These are phyloP conservation scores for Machimus atricapillus DNA, from an alignment of 2,888 invertebrate genomes.

Conservation along the genomic window DNA sequence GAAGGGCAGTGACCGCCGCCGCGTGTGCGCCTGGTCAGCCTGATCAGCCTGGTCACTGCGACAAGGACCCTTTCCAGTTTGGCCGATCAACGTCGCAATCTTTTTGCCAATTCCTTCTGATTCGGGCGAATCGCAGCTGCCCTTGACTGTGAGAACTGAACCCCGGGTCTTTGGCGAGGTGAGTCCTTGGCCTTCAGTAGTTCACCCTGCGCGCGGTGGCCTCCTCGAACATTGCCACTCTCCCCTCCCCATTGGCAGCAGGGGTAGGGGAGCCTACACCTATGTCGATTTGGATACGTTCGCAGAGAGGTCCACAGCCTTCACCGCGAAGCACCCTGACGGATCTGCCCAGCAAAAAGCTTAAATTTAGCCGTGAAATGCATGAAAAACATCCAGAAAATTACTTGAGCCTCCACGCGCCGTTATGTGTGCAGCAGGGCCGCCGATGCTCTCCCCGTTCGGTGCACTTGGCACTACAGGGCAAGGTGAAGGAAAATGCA, in stretches of 20 bases:
- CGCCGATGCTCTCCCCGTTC: neutral
- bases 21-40: neutral
- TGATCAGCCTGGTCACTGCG: neutral
- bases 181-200: slow-evolving; percentile 9
- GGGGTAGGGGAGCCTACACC: neutral
- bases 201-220: neutral
- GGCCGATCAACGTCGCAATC: neutral
- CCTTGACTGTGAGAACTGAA: slow-evolving; percentile 6
- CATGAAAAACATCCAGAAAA: neutral
- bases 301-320: neutral
- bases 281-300: neutral
- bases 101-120: neutral
- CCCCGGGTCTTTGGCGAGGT: neutral
- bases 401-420: neutral
- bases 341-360: neutral
- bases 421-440: neutral
- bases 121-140: neutral
- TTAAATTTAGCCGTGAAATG: neutral
- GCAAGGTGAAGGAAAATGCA: slow-evolving; percentile 31
- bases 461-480: neutral
- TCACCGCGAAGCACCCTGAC: neutral
- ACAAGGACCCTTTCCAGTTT: neutral
- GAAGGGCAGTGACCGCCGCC: neutral
- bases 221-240: neutral
- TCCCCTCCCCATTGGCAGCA: neutral